These are phyloP conservation scores for Lordiphosa clarofinis DNA, from an alignment of 1,140 invertebrate species.

Conservation along the genomic window DNA sequence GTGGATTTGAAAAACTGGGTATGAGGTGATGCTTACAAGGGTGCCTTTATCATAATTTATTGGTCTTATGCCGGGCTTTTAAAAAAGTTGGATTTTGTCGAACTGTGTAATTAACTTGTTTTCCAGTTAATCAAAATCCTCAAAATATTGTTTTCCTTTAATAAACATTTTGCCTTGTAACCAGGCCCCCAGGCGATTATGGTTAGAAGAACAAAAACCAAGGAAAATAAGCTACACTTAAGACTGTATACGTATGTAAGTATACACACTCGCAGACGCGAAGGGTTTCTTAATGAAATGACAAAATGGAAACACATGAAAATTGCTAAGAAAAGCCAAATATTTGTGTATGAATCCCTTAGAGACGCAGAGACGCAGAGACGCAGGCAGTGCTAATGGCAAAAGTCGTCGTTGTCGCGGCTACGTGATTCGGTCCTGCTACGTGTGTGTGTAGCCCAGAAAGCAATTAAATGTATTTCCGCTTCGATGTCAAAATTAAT, in stretches of 20 bases:
- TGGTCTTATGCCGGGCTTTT: no score
- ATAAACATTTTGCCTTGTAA: constrained; percentile 48
- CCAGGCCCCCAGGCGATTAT: constrained; percentile 4
- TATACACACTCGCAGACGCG: constrained; percentile 13
- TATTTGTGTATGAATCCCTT: constrained; percentile 50
- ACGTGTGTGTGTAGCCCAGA: constrained; percentile 18
- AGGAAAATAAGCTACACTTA: constrained; percentile 12
- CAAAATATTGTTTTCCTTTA: constrained; percentile 29
- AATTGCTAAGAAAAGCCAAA: constrained; percentile 51
- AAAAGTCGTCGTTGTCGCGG: constrained; percentile 37
- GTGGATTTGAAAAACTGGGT: no score
- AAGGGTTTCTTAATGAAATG: constrained; percentile 55
- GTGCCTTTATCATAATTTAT: no score
- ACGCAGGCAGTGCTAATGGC: constrained; percentile 48
- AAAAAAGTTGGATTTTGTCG: no score
- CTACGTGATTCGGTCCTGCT: constrained; percentile 5
- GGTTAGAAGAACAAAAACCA: constrained; percentile 40
- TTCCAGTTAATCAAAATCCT: constrained; percentile 48
- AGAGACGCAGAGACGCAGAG: constrained; percentile 38
- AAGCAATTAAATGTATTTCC: constrained; percentile 76
- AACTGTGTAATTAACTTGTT: constrained; percentile 39
- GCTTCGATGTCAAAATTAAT: constrained; percentile 74
- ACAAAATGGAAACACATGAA: constrained; percentile 58
- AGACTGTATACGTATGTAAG: constrained; percentile 1
- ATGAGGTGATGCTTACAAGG: no score